Base-by-base conservation (phyloP, 2,888 invertebrate species). In the Galeruca laticollis region DNA sequence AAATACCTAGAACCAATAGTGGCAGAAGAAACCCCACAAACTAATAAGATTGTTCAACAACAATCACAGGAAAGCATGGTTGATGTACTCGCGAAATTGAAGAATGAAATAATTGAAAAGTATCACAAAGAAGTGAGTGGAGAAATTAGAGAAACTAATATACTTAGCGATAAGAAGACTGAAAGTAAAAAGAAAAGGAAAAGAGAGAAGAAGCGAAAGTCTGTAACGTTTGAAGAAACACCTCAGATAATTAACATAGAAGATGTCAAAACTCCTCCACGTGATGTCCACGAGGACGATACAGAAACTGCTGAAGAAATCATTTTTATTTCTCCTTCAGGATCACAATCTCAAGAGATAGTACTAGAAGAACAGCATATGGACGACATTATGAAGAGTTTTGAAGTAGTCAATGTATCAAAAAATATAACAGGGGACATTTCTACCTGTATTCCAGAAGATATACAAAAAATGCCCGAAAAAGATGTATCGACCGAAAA, bases 221-320 rank as follows among this genome's bases (percentile, higher is more conserved):
- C 82, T 18, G 83, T 83, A n/a, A 82, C 83, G 1, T 83, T 83
- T 68, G 82, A 83, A 72, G 83, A 83, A 78, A 77, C 73, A 21
- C 82, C 82, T 20, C 79, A 82, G 37, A 80, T 83, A 40, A 83
- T 83, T 57, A 64, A 71, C 47, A 69, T 74, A 26, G 68, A 72
- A 52, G 75, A 78, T 63, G 62, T 69, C 35, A 33, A 62, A 21
- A 54, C 71, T 21, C 51, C 69, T 9, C 57, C 72, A 2, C 31
- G 26, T 15, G 60, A 75, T 26, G 59, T 71, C 56, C 60, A 72
- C 6, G 72, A 76, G 26, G 79, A 78, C 18, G 75, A 75, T 61
- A 74, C 76, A 8, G 79, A 80, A 71, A 66, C 69, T 21, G 74
- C 77, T 18, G 80, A 80, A 56, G 81, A 81, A 70, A 79, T 81